Conservation (phyloP, 2,888 invertebrate genomes). For the Myathropa florea region DNA sequence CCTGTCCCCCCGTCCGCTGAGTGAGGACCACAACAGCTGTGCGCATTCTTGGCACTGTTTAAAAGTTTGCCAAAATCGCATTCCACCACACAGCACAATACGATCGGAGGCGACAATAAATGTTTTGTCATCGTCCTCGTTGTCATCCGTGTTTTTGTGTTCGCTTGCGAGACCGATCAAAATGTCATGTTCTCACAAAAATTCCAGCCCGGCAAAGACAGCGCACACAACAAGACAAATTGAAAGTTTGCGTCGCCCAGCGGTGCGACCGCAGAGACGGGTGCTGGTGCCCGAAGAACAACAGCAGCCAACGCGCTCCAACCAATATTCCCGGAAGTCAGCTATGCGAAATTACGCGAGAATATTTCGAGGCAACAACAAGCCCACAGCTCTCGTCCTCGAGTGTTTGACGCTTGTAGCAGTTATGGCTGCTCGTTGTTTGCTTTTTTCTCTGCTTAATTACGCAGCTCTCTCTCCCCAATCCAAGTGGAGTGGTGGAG, state of each 20-base stretch:
- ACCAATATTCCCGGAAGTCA: conserved; percentile 68
- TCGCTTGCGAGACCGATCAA: conserved; percentile 47
- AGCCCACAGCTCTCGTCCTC: conserved; percentile 29
- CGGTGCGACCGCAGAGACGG: neutral
- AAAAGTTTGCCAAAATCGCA: conserved; percentile 66
- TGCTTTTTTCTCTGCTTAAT: conserved; percentile 48
- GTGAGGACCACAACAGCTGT: conserved; percentile 60
- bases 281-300: neutral
- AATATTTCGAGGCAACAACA: conserved; percentile 61
- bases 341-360: conserved; percentile 70
- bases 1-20: neutral
- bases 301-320: neutral
- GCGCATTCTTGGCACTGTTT: conserved; percentile 64
- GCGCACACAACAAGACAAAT: conserved; percentile 66
- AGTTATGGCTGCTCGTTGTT: conserved; percentile 59
- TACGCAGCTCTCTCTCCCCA: conserved; percentile 57
- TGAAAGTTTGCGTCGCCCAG: conserved; percentile 52
- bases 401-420: conserved; percentile 62
- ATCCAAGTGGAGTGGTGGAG: conserved; percentile 18
- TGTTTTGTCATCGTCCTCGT: conserved; percentile 57
- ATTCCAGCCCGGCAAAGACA: conserved; percentile 63
- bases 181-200: conserved; percentile 71
- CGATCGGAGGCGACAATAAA: conserved; percentile 66
- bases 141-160: conserved; percentile 25
- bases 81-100: conserved; percentile 54